Percentiles rank a stretch among this genome's conserved stretches.
phyloP scores from a whole-genome alignment of 2,113 vertebrate genomes.

The Melospiza melodia region DNA sequence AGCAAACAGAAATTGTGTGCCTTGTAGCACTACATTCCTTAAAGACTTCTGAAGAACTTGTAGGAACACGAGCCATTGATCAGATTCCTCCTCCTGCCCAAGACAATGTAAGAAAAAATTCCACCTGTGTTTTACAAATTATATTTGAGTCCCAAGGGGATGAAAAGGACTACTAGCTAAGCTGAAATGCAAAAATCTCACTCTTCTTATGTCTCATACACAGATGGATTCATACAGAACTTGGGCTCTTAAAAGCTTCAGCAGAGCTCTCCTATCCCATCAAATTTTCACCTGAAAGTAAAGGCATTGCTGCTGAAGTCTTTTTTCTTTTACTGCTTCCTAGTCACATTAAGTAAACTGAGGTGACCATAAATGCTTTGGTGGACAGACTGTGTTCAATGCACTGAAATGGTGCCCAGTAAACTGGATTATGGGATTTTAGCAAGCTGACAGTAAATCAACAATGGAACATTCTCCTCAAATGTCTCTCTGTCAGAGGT shows the following conservation, averaged over 20 bases:
- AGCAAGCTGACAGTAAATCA: neutral
- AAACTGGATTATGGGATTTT: neutral
- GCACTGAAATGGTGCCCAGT: neutral
- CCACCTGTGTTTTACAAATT: neutral
- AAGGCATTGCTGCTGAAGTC: neutral
- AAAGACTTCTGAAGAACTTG: neutral
- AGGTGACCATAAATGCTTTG: neutral
- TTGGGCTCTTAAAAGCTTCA: neutral
- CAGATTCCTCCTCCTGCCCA: fast-evolving
- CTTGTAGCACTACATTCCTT: neutral
- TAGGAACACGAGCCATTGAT: neutral
- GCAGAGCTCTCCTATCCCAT: neutral
- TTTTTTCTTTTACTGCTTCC: neutral
- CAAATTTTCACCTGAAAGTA: neutral
- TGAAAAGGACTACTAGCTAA: neutral
- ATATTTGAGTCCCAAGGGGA: neutral
- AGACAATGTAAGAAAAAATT: neutral
- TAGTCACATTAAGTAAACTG: neutral
- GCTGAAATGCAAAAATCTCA: neutral
- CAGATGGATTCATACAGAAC: neutral
- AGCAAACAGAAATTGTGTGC: neutral
- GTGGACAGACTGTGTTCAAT: neutral
- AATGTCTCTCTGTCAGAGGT: neutral
- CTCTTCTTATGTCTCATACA: neutral
- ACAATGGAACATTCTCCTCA: fast-evolving